A percentile compares a stretch with the other conserved stretches of the same genome.
Conservation (phyloP, 2,797 vertebrate species). For the Acanthurus leucopareius region DNA sequence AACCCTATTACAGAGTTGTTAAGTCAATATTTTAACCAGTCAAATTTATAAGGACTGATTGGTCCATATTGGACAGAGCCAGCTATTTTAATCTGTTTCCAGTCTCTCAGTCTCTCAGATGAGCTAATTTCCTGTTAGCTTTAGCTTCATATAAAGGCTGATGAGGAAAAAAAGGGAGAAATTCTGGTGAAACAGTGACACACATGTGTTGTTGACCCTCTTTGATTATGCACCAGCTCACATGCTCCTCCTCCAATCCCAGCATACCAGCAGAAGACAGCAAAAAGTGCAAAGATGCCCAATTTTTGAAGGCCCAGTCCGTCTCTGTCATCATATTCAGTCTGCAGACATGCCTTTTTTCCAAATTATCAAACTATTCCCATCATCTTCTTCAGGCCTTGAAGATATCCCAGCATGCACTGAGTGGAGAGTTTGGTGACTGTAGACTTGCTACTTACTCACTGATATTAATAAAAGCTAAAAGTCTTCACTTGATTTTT, state of each 20-base stretch:
- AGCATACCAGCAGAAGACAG: no score
- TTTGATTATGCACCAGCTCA: no score
- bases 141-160: not conserved
- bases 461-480: not conserved
- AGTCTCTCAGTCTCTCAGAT: not conserved
- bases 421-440: not conserved
- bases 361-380: not conserved
- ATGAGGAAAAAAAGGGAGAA: no score
- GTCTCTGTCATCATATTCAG: not conserved
- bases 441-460: not conserved
- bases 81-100: not conserved
- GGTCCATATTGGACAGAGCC: no score
- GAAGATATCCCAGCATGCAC: slow-evolving; percentile 13
- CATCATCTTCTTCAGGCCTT: not conserved
- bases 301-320: no score
- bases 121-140: not conserved
- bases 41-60: no score
- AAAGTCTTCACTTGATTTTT: slow-evolving; percentile 9
- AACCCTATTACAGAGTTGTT: no score
- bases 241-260: no score
- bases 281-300: no score
- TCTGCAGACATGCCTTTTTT: not conserved
- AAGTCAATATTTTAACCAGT: no score
- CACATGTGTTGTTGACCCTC: no score
- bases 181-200: no score